phyloP scores from a whole-genome alignment of 2,113 vertebrate genomes.

The Cacatua alba region DNA sequence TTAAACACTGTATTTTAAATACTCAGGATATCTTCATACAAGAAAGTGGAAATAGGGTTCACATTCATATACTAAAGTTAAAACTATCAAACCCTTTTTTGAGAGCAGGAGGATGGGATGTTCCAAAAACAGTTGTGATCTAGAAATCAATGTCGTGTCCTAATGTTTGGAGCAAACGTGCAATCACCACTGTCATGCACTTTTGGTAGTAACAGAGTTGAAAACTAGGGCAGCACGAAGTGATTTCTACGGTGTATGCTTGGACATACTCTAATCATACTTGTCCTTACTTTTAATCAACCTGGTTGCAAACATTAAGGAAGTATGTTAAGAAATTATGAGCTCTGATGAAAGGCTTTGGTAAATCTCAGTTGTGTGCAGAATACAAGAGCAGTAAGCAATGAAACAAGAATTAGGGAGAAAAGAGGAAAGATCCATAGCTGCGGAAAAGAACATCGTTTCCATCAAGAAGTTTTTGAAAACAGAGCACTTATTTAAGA shows the following conservation, averaged over 20 bases:
- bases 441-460: not conserved
- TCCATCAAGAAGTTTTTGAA: not conserved
- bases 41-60: not conserved
- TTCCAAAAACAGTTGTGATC: constrained; percentile 1
- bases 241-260: not conserved
- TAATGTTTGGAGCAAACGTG: not conserved
- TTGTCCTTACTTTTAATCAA: not conserved
- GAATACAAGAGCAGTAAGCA: not conserved
- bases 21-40: not conserved
- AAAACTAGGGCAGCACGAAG: not conserved
- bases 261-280: not conserved
- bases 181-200: not conserved
- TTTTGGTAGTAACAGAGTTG: not conserved
- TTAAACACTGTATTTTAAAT: not conserved
- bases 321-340: not conserved
- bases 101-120: not conserved
- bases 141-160: constrained; percentile 37
- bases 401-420: not conserved
- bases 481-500: not conserved
- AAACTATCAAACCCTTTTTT: not conserved
- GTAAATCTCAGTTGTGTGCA: not conserved
- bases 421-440: not conserved
- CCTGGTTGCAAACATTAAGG: not conserved
- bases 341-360: not conserved
- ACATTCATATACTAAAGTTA: not conserved